phyloP scores from a whole-genome alignment of 1,140 invertebrate genomes.

The Diuraphis noxia region DNA sequence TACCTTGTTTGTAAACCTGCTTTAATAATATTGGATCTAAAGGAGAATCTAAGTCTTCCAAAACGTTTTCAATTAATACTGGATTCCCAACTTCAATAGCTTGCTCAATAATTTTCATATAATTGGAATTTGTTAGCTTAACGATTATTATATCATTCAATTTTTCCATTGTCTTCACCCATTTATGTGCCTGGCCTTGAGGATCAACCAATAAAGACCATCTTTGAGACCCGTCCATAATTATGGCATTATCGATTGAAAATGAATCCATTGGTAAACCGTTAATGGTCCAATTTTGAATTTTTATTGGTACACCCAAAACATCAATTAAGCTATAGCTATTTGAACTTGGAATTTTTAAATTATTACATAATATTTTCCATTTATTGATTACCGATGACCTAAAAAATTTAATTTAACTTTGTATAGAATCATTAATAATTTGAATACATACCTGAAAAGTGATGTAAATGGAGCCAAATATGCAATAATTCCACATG shows the following conservation, averaged over 20 bases:
- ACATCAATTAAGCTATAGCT: conserved; percentile 74
- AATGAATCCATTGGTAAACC: conserved; percentile 85
- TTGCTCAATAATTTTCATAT: conserved; percentile 81
- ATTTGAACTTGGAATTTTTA: conserved; percentile 77
- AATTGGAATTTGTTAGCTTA: conserved; percentile 81
- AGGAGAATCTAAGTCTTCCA: conserved; percentile 84
- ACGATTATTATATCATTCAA: conserved; percentile 78
- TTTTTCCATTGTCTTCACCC: conserved; percentile 91
- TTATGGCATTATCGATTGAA: conserved; percentile 89
- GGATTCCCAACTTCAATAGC: conserved; percentile 83
- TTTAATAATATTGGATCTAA: conserved; percentile 83
- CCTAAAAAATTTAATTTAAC: conserved; percentile 44
- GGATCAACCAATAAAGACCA: conserved; percentile 93
- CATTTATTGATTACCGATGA: conserved; percentile 66
- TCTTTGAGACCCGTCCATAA: conserved; percentile 75
- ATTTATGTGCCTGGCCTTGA: conserved; percentile 88
- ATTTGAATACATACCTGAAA: conserved; percentile 14
- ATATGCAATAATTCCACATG: conserved; percentile 87
- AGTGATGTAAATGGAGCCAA: conserved; percentile 73
- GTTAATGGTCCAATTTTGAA: conserved; percentile 85
- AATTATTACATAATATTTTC: conserved; percentile 68
- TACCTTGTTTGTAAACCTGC: conserved; percentile 77
- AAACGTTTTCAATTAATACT: conserved; percentile 81
- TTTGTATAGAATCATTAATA: not conserved
- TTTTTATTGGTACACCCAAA: conserved; percentile 83